Base-by-base conservation (phyloP, 2,113 vertebrate genomes). In the Ictalurus punctatus region DNA sequence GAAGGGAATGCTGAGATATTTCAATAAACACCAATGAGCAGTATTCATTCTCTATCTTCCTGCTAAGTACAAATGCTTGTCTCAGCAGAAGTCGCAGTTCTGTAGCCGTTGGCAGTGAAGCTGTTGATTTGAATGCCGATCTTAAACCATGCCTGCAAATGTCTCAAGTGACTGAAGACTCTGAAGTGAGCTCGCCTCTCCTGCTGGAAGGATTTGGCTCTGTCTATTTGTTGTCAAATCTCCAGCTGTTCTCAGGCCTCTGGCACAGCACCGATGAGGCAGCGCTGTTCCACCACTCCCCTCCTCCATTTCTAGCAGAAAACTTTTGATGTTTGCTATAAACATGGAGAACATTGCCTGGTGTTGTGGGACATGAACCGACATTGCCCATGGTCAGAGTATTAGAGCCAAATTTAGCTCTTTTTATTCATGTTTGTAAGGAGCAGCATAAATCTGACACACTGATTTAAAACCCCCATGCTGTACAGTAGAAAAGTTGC, bases 1-100 rank as follows among this genome's bases (percentile, higher is more conserved):
- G 44, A 52, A 85, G 16, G 40, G 16, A 85, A 27, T 7, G 19
- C 44, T 69, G 34, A 85, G 63, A 52, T n/a, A 69, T 69, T 69
- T 85, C 83, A 69, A 2, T 85, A 85, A 67, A 85, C 27, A 52
- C 44, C 27, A 85, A 87, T 84, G 82, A 82, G 76, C 82, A 63
- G 59, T 67, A 85, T 69, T 69, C 63, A 69, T 52, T 37, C 83
- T n/a, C 25, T 0, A 54, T 25, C 61, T n/a, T 85, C 83, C 63
- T 85, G 16, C 61, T 84, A 84, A 52, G 44, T 54, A 85, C 83
- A 69, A 85, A 69, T 8, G 44, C 44, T 69, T 85, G 83, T 69
- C 83, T 85, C 83, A 34, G 83, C 63, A 69, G n/a, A 85, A 30
- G 40, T 85, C 27, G 25, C 44, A 85, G 44, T 21, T 67, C 83